Evolutionary conservation across 1,140 invertebrate species (phyloP).

Genomic region (Ganaspis sp.): DNA sequence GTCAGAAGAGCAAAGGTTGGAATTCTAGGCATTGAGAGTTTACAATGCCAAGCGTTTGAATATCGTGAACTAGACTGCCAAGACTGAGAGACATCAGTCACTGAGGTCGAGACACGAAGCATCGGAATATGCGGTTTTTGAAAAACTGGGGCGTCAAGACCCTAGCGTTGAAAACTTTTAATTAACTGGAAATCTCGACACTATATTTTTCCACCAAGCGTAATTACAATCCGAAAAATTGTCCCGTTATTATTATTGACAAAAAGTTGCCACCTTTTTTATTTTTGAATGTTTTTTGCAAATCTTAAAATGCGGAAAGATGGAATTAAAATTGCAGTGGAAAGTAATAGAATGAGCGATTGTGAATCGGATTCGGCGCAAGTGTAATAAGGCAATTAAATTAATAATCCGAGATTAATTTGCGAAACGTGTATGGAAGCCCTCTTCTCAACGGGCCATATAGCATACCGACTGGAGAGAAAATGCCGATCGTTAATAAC

Average conservation of each 20-base stretch:
- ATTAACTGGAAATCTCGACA: not conserved
- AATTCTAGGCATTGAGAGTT: slow-evolving; percentile 25
- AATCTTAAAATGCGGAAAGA: no score
- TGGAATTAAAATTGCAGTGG: not conserved
- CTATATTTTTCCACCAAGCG: no score
- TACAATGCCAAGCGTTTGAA: slow-evolving; percentile 29
- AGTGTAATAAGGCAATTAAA: slow-evolving; percentile 12
- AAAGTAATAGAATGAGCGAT: not conserved
- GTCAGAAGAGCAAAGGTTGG: slow-evolving; percentile 28
- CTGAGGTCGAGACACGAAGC: not conserved
- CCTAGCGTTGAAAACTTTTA: slow-evolving; percentile 12
- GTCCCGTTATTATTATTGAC: no score
- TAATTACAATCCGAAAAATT: no score
- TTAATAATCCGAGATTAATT: slow-evolving; percentile 57
- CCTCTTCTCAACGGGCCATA: slow-evolving; percentile 75
- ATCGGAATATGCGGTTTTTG: not conserved
- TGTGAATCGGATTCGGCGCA: not conserved
- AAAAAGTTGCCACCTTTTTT: no score
- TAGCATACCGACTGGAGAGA: slow-evolving; percentile 70
- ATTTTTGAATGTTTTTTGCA: no score
- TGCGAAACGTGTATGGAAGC: slow-evolving; percentile 69
- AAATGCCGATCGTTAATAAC: slow-evolving; percentile 61
- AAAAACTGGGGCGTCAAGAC: slow-evolving; percentile 16
- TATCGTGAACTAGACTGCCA: slow-evolving; percentile 9
- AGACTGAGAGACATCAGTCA: slow-evolving; percentile 31